These are phyloP conservation scores for Apodemia zela DNA, from an alignment of 2,888 invertebrate species.

Conservation along the genomic window DNA sequence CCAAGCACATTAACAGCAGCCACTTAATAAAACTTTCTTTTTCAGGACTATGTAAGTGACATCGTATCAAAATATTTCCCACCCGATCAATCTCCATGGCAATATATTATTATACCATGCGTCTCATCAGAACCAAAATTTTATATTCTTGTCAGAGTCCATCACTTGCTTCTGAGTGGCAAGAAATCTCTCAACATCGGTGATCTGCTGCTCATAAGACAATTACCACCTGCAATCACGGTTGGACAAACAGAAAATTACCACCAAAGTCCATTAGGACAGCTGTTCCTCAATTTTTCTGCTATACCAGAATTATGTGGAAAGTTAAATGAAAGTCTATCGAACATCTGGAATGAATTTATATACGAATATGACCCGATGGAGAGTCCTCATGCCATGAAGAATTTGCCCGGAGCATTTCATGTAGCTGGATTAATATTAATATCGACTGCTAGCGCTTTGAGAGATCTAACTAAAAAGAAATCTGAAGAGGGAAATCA, in stretches of 20 bases:
- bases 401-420: constrained; percentile 79
- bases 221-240: constrained; percentile 55
- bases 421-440: constrained; percentile 82
- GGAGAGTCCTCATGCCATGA: constrained; percentile 84
- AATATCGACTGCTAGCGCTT: constrained; percentile 83
- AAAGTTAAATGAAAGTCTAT: constrained; percentile 83
- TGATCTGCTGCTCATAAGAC: constrained; percentile 85
- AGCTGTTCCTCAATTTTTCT: constrained; percentile 81
- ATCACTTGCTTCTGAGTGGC: constrained; percentile 87
- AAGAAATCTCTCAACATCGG: constrained; percentile 86
- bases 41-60: constrained; percentile 88
- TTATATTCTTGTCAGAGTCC: constrained; percentile 86
- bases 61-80: constrained; percentile 88
- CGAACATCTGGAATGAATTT: constrained; percentile 90
- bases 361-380: constrained; percentile 88
- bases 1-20: no score
- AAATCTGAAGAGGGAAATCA: constrained; percentile 50
- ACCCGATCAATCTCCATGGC: constrained; percentile 88
- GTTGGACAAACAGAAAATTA: constrained; percentile 45
- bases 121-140: constrained; percentile 78
- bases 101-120: constrained; percentile 86
- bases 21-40: constrained; percentile 14
- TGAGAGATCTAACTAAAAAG: constrained; percentile 82
- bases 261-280: constrained; percentile 67
- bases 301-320: constrained; percentile 84